These are phyloP conservation scores for Drosophila simulans DNA, from an alignment of 1,140 invertebrate genomes.

Conservation along the genomic window DNA sequence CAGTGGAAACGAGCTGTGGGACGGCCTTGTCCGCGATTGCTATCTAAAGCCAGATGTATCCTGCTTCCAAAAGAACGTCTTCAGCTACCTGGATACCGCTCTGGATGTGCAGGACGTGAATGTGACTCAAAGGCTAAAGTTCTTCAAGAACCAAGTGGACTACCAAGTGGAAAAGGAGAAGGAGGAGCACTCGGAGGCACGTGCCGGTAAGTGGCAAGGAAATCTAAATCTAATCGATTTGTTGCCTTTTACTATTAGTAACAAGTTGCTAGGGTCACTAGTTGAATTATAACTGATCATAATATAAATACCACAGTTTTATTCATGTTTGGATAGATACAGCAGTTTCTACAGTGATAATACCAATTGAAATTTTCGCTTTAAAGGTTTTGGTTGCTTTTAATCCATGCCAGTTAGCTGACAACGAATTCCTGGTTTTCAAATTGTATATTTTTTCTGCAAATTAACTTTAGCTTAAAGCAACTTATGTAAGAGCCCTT, in stretches of 20 bases:
- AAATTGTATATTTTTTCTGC: background rate
- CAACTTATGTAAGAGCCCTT: slow-evolving; percentile 35
- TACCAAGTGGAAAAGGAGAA: slow-evolving; percentile 85
- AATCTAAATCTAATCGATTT: too few species aligned
- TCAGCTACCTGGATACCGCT: slow-evolving; percentile 88
- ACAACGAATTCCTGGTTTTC: background rate
- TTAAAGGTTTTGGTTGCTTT: background rate
- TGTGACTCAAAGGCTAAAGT: slow-evolving; percentile 88
- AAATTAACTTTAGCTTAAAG: slow-evolving; percentile 20
- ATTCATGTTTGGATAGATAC: too few species aligned
- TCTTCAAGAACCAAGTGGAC: slow-evolving; percentile 88
- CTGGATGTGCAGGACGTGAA: slow-evolving; percentile 88
- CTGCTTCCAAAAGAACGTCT: slow-evolving; percentile 91
- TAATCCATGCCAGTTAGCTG: background rate
- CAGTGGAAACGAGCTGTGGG: slow-evolving; percentile 89
- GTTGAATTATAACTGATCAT: background rate
- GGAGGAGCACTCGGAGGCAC: slow-evolving; percentile 41
- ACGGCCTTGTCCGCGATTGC: slow-evolving; percentile 89
- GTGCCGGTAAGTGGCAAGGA: slow-evolving; percentile 54
- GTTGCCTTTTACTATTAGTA: too few species aligned
- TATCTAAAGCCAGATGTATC: slow-evolving; percentile 87
- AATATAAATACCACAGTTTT: too few species aligned
- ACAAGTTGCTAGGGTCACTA: background rate
- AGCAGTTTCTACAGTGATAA: too few species aligned
- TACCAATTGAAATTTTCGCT: too few species aligned